Base-by-base conservation (phyloP, 2,888 invertebrate species). In the Ectemnius cavifrons region DNA sequence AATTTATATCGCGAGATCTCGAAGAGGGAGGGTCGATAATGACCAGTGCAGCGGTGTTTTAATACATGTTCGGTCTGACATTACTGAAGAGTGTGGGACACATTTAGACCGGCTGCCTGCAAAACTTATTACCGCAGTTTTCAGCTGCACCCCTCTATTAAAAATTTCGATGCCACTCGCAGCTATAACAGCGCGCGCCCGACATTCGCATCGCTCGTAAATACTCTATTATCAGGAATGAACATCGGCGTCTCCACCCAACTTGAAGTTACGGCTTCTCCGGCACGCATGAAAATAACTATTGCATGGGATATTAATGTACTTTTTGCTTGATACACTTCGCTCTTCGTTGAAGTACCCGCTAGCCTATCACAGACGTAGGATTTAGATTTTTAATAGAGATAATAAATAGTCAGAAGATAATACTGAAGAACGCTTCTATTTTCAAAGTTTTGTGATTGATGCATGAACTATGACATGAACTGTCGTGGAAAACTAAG, bases 1-100 rank as follows among this genome's bases (percentile, higher is more conserved):
- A 46, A 62, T 62, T 45, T 62, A 45, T 62, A 46, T 45, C 20
- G 45, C 16, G 20, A 62, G 45, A 62, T 46, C 18, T 47, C 18
- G 46, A 45, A 46, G 46, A n/a, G 14, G 60, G 16, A 37, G 20
- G 20, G 16, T 37, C 45, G 18, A 14, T 13, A 46, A 46, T 46
- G 45, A 62, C 18, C 28, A 3, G 16, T 8, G 45, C 45, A 46
- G 16, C 14, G n/a, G 27, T n/a, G 46, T 46, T 62, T 62, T 62
- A 18, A 46, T 14, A n/a, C 61, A 20, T 16, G n/a, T 37, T n/a
- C 47, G 16, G 16, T 4, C 23, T 5, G 16, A 14, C 18, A 62
- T 46, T 18, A 46, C 47, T n/a, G 14, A 45, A 45, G 45, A 46
- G 8, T 13, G n/a, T 18, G 11, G 11, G 46, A 62, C 45, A 45